A percentile compares a stretch with the other conserved stretches of the same genome.
Conservation (phyloP, 2,888 invertebrate species). For the Lasioglossum leucozonium region DNA sequence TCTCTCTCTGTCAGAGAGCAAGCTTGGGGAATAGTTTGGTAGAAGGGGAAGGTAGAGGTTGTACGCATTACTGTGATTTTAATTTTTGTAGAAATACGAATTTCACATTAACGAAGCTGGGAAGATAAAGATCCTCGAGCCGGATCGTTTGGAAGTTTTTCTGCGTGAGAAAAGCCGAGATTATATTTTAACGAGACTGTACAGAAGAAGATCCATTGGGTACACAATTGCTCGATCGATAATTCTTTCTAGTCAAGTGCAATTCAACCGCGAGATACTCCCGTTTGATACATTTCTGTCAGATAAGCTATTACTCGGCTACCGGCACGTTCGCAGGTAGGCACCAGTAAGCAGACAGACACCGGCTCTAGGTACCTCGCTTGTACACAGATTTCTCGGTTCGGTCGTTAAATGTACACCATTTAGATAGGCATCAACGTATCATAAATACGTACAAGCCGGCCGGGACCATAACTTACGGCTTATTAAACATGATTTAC, state of each 20-base stretch:
- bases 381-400: conserved; percentile 54
- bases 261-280: conserved; percentile 32
- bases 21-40: too few relatives aligned
- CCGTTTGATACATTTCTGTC: conserved; percentile 52
- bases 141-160: not conserved
- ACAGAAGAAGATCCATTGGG: not conserved
- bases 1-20: too few relatives aligned
- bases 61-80: not conserved
- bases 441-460: conserved; percentile 50
- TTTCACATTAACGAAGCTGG: not conserved
- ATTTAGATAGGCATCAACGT: conserved; percentile 55
- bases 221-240: conserved; percentile 5
- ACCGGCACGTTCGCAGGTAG: conserved; percentile 33
- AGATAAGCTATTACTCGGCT: conserved; percentile 49
- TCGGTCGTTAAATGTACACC: conserved; percentile 61
- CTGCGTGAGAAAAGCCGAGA: not conserved
- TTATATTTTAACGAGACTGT: not conserved
- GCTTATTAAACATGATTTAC: conserved; percentile 61
- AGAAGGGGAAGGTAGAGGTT: too few relatives aligned
- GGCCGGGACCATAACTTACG: conserved; percentile 47
- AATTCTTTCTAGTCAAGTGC: not conserved
- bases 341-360: conserved; percentile 30
- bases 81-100: not conserved
- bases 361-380: conserved; percentile 29
- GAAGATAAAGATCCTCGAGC: not conserved